Base-by-base conservation (phyloP, 2,888 invertebrate species). In the Petrophora chlorosata region DNA sequence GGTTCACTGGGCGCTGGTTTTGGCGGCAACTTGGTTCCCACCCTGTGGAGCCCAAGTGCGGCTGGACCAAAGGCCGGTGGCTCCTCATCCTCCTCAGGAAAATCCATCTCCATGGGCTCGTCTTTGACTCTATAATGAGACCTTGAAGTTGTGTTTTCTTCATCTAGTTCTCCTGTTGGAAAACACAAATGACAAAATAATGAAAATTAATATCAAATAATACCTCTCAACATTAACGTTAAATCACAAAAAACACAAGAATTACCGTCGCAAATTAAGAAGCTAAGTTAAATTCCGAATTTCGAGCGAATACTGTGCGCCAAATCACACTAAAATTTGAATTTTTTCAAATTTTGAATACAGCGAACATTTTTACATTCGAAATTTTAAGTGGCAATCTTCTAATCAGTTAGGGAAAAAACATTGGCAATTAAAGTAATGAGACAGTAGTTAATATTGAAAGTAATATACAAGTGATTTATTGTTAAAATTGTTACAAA, bases 21-120 rank as follows among this genome's bases (percentile, higher is more conserved):
- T 44, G 94, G 94, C 50, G 95, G 95, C 59, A 93, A 92, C 55
- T 92, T 92, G 1, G 95, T 94, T 10, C 96, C 96, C 29, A 96
- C 96, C 71, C 96, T 92, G 70, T 96, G 95, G 19, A 96, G 83
- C 3, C 96, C 96, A 44, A 96, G 90, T 28, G 95, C 94, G 33
- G 96, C 96, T 29, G 95, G 94, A 2, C 95, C 95, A 56, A 96
- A 92, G 9, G 94, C 93, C 30, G 93, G 94, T 25, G 93, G 92
- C 59, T 94, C 92, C 14, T 92, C 93, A 5, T 94, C 94, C 50
- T 94, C 93, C 49, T 93, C 92, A 14, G 94, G 93, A 66, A 93
- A 92, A 65, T 93, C 92, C 55, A 91, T 83, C 22, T 93, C 92
- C 87, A 93, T 92, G 2, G 91, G 88, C 61, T 94, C 93, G 61